Evolutionary conservation across 2,113 vertebrate genomes (phyloP), one percentile per base, ranked within the genome.

Genomic region (Hystrix cristata): DNA sequence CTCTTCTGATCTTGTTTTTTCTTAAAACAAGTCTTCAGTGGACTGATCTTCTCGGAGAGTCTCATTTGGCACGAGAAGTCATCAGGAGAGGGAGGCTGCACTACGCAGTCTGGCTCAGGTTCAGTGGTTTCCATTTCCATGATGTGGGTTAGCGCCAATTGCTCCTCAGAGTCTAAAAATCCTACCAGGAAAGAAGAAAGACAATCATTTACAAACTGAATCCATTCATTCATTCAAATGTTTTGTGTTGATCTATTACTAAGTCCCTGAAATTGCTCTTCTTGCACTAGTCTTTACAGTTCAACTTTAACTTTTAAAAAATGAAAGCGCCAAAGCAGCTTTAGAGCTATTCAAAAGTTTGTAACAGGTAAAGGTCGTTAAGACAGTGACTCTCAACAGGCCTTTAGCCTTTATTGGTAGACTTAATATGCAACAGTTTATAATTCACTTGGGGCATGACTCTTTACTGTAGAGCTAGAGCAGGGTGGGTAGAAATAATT

Each of bases 11-110:
- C 98, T 83, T 99, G 99, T 95, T 99, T 99, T 98, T 99, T 99
- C 98, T 99, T 99, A 97, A 99, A 99, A 98, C 99, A 99, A n/a
- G 99, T 99, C 93, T 99, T 99, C 97, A 99, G 98, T 0, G 99
- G 98, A 15, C 99, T 98, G 79, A 99, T 99, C 98, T 99, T 99
- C 82, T 99, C 99, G 46, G 99, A 82, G 10, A 99, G 98, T 93
- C 99, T 99, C 82, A 99, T 96, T 90, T 98, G 99, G 74, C 97
- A 98, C 98, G 96, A 98, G 94, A 99, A 99, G 79, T 98, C 99
- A 95, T 99, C 98, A 2, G 98, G 94, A 91, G 99, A 98, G 88
- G 98, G 98, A 96, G 98, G 98, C 96, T 96, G 98, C 85, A 98
- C 98, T 29, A 97, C 97, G 59, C 98, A 98, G 51, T 97, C 97